Evolutionary conservation across 2,888 invertebrate species (phyloP).

Genomic region (Agrochola lychnidis): DNA sequence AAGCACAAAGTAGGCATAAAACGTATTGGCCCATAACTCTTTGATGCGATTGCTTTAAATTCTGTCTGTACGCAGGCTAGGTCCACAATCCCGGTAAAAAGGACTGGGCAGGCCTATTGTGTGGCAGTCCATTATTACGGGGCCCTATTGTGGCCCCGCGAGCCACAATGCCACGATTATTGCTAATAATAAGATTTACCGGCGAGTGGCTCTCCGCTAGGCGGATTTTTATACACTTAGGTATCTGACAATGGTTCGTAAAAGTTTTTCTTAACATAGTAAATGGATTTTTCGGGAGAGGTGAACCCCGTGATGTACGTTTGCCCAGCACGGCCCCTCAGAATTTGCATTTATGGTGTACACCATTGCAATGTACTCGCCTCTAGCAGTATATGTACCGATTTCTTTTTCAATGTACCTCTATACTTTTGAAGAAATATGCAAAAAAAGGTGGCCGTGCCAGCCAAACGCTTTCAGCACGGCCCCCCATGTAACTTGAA

Average conservation of each 20-base stretch:
- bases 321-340: no score
- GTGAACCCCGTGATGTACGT: no score
- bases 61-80: constrained; percentile 54
- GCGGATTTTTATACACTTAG: constrained; percentile 47
- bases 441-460: no score
- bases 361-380: no score
- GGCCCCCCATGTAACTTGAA: no score
- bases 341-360: no score
- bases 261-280: constrained; percentile 61
- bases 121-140: constrained; percentile 70
- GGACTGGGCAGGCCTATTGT: constrained; percentile 72
- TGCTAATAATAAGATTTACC: constrained; percentile 77
- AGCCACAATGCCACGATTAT: constrained; percentile 76
- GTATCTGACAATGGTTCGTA: constrained; percentile 58
- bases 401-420: no score
- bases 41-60: constrained; percentile 63
- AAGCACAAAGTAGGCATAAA: constrained; percentile 29
- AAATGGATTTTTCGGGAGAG: constrained; percentile 25
- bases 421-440: no score
- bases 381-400: no score
- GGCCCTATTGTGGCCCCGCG: constrained; percentile 68
- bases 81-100: constrained; percentile 58
- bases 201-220: constrained; percentile 49
- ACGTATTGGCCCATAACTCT: constrained; percentile 50
- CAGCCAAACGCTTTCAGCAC: no score